phyloP scores from a whole-genome alignment of 2,113 vertebrate species.

The Sinocyclocheilus anshuiensis region DNA sequence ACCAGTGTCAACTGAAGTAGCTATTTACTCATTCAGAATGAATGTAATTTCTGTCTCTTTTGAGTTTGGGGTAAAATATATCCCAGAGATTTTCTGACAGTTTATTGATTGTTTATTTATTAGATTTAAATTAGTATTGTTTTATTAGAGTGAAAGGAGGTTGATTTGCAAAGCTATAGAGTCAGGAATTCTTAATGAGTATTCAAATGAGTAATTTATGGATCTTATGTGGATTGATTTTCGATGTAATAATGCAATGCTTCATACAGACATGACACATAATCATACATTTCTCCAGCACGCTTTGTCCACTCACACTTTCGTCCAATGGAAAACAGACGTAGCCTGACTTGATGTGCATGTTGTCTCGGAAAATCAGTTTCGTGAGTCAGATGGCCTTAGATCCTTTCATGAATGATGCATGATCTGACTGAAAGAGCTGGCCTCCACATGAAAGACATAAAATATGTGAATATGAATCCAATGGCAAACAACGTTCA shows the following conservation, averaged over 20 bases:
- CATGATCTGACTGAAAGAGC: constrained; percentile 51
- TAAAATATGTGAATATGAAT: constrained; percentile 54
- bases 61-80: neutral
- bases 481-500: constrained; percentile 27
- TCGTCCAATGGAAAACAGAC: constrained; percentile 9
- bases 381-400: constrained; percentile 51
- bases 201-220: neutral
- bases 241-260: constrained; percentile 7
- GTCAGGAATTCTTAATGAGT: neutral
- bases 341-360: constrained; percentile 17
- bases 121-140: neutral
- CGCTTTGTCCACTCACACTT: constrained; percentile 26
- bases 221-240: neutral
- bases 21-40: neutral
- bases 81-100: neutral
- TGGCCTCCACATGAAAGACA: constrained; percentile 46
- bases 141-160: neutral
- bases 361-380: constrained; percentile 48
- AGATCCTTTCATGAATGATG: constrained; percentile 62
- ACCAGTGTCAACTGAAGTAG: neutral
- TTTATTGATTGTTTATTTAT: neutral
- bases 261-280: neutral
- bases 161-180: neutral
- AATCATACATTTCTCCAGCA: constrained; percentile 21
- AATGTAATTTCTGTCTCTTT: neutral